These are phyloP conservation scores for Lycaon pictus DNA, from an alignment of 2,113 vertebrate genomes.

Conservation along the genomic window DNA sequence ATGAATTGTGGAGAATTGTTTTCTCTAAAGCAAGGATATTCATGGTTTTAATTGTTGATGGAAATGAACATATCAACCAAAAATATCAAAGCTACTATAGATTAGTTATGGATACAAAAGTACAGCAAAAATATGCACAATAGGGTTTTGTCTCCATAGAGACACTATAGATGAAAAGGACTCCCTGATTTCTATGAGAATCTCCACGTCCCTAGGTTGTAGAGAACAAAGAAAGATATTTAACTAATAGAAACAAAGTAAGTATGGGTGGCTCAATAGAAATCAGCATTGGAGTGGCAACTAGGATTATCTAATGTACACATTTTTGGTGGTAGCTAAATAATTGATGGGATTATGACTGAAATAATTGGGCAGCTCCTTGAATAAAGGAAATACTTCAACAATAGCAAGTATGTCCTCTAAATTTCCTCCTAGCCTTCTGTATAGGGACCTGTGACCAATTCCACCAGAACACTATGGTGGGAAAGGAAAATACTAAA, in stretches of 20 bases:
- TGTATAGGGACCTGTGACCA: not conserved
- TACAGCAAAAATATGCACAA: not conserved
- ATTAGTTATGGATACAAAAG: not conserved
- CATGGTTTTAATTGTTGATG: not conserved
- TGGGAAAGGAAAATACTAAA: not conserved
- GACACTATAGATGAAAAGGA: not conserved
- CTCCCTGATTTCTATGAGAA: not conserved
- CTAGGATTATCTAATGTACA: not conserved
- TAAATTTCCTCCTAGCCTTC: not conserved
- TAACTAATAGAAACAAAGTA: not conserved
- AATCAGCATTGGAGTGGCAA: not conserved
- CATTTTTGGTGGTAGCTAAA: not conserved
- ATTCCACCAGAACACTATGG: not conserved
- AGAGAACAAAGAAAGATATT: not conserved
- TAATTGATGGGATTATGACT: not conserved
- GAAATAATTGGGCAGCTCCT: not conserved
- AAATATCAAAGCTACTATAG: not conserved
- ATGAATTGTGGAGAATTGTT: not conserved
- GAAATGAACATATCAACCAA: conserved; percentile 15
- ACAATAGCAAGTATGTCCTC: not conserved
- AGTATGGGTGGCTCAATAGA: not conserved
- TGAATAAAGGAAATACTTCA: not conserved
- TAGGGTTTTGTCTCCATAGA: not conserved
- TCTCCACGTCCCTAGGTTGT: not conserved
- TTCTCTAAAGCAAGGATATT: not conserved